These are phyloP conservation scores for Oreortyx pictus DNA, from an alignment of 2,797 vertebrate genomes.

Conservation along the genomic window DNA sequence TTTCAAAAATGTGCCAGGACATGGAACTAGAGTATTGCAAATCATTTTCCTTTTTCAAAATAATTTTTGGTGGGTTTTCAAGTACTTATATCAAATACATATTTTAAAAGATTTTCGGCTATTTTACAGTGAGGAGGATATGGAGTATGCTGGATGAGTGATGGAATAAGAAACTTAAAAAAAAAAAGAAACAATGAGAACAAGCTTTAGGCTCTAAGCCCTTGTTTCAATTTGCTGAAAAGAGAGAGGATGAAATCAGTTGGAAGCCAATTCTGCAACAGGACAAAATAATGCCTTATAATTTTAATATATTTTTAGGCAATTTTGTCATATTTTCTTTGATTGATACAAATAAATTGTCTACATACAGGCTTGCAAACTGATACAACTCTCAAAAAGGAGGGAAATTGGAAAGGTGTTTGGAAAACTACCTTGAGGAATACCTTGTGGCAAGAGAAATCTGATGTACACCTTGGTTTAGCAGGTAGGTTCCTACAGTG, in stretches of 20 bases:
- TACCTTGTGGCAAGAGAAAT: accelerated
- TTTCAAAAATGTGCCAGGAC: neutral
- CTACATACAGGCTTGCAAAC: neutral
- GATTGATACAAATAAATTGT: neutral
- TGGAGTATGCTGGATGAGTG: neutral
- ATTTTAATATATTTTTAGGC: neutral
- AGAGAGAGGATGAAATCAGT: neutral
- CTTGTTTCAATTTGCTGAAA: neutral
- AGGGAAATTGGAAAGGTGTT: neutral
- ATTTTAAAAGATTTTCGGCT: neutral
- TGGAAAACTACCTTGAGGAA: neutral
- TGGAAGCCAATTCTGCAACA: neutral
- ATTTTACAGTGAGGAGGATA: neutral
- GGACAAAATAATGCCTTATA: neutral
- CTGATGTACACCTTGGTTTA: neutral
- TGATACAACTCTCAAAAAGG: neutral
- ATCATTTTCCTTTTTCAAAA: neutral
- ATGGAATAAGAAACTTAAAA: neutral
- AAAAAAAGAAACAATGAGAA: neutral
- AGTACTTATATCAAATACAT: neutral
- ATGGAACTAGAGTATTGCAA: accelerated
- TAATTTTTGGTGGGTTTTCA: neutral
- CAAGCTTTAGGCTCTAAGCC: neutral
- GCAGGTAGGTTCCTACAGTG: accelerated
- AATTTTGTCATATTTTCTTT: neutral